Evolutionary conservation across 2,888 invertebrate genomes (phyloP), one percentile per base, ranked within the genome.

Genomic region (Pristionchus fissidentatus): DNA sequence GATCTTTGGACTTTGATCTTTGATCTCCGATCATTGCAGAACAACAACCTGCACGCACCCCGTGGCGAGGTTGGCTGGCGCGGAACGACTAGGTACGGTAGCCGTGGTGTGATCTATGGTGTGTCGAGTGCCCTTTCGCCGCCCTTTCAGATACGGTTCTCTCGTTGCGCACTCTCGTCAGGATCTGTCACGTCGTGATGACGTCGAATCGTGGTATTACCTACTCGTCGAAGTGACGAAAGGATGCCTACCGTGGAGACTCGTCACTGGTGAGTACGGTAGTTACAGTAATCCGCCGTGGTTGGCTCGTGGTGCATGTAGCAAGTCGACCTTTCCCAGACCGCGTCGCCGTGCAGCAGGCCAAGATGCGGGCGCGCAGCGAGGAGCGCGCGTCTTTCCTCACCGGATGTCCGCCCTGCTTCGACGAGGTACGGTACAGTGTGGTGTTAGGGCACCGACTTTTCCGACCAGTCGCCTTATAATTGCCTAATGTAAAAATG

Each of bases 61-160:
- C 87, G 89, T n/a, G 86, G 86, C 29, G 88, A 88, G 62, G 87
- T 87, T 57, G 89, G 89, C 13, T 89, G 89, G 89, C 81, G 89
- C 26, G 89, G 89, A 22, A 89, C 89, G 13, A 87, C 88, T 22
- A 86, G 89, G 80, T 81, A 62, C 22, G 19, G 22, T 52, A n/a
- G 46, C n/a, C n/a, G n/a, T 52, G 52, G 43, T 73, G n/a, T 41
- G 43, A n/a, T 57, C 49, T 5, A 38, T 70, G 41, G 41, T 70
- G 41, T 32, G 13, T 1, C 15, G 13, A 32, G 70, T 43, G 70
- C 41, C 41, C n/a, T 43, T 1, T 8, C 7, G 8, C n/a, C 43
- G 70, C 41, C 26, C 10, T 70, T 77, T 77, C 43, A 81, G 80
- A 19, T 89, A 89, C 84, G 89, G 88, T 5, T 87, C 87, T 35